Conservation (phyloP, 2,113 vertebrate genomes). For the Psittacara wagleri region DNA sequence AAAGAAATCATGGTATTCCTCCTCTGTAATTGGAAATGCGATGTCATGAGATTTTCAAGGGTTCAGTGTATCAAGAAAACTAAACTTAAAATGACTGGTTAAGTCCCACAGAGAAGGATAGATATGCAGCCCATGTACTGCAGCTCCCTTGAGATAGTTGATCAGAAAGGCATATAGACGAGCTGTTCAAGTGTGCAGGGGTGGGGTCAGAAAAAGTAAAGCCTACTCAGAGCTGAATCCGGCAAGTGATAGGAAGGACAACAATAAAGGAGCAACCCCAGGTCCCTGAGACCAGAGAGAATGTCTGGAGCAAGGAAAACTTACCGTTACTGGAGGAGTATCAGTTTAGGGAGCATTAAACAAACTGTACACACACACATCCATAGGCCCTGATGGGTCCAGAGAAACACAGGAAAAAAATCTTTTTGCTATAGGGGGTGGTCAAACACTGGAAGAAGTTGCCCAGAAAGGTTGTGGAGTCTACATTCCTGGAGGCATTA, state of each 20-base stretch:
- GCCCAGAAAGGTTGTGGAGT: background rate
- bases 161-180: background rate
- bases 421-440: background rate
- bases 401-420: background rate
- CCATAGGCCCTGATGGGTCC: background rate
- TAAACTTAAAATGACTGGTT: background rate
- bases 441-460: background rate
- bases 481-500: background rate
- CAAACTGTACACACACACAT: background rate
- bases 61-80: background rate
- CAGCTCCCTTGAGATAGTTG: background rate
- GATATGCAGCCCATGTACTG: background rate
- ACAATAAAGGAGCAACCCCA: background rate
- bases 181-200: background rate
- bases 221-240: background rate
- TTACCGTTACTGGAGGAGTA: background rate
- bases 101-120: background rate
- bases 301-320: rapidly evolving
- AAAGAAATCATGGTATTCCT: background rate
- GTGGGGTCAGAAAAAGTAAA: background rate
- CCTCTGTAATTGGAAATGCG: background rate
- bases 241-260: background rate
- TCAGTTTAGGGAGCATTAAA: background rate
- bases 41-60: background rate
- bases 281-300: background rate